These are phyloP conservation scores for Catharus ustulatus DNA, from an alignment of 2,797 vertebrate species.

Conservation along the genomic window DNA sequence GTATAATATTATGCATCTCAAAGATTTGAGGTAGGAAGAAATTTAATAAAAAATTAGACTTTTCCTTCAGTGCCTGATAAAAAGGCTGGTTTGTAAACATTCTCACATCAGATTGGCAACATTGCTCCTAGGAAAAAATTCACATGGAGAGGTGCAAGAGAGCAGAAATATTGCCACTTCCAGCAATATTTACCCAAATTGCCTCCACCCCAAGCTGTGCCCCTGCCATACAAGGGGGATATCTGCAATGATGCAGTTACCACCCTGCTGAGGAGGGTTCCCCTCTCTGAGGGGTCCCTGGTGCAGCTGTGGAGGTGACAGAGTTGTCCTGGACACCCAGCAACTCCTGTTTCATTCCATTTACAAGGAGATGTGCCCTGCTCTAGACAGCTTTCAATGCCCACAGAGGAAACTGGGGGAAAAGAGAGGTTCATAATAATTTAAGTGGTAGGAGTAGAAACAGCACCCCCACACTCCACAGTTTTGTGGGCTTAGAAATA, in stretches of 20 bases:
- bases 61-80: background rate
- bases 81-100: background rate
- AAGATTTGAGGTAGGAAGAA: background rate
- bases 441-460: background rate
- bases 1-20: background rate
- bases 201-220: background rate
- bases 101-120: background rate
- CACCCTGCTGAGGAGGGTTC: background rate
- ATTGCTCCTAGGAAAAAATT: background rate
- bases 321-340: background rate
- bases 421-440: rapidly evolving
- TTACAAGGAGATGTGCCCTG: background rate
- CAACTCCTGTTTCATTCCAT: rapidly evolving
- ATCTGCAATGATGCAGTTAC: background rate
- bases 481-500: background rate
- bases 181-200: background rate
- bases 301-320: background rate
- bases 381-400: background rate
- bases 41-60: background rate
- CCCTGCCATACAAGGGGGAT: background rate
- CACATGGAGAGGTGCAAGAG: rapidly evolving
- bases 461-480: background rate
- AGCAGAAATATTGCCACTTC: background rate
- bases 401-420: background rate
- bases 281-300: background rate